Conservation (phyloP, 1,140 invertebrate genomes). For the Arctopsyche grandis region DNA sequence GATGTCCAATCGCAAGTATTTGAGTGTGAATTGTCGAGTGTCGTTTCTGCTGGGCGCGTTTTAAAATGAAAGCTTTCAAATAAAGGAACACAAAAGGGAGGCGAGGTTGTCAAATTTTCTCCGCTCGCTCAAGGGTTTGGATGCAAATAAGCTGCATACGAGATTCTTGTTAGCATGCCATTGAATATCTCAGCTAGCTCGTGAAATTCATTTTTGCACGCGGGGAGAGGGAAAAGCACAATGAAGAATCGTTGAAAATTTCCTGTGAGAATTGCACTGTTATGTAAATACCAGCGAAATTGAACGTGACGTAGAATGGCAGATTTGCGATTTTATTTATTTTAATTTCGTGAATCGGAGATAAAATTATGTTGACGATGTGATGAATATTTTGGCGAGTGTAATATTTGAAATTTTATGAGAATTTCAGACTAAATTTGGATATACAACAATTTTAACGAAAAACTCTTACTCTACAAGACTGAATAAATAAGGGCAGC, state of each 20-base stretch:
- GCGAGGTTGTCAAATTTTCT: constrained; percentile 10
- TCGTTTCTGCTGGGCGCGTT: too few species aligned
- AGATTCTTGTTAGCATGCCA: constrained; percentile 32
- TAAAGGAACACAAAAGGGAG: neutral
- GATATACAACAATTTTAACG: too few species aligned
- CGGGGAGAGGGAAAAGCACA: constrained; percentile 12
- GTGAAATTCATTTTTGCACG: constrained; percentile 20
- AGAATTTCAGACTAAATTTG: too few species aligned
- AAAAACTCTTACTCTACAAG: too few species aligned
- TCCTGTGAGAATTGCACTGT: neutral
- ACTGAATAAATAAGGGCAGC: too few species aligned
- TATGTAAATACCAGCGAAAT: neutral
- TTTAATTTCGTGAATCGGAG: too few species aligned
- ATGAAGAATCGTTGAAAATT: constrained; percentile 15
- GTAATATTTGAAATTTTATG: too few species aligned
- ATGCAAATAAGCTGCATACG: constrained; percentile 36
- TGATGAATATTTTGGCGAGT: too few species aligned
- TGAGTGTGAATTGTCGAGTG: too few species aligned
- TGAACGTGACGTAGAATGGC: neutral
- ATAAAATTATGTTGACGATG: too few species aligned
- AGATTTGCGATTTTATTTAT: neutral
- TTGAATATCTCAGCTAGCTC: constrained; percentile 4
- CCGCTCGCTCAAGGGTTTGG: neutral
- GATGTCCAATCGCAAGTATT: too few species aligned
- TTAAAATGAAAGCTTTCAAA: neutral